Base-by-base conservation (phyloP, 2,888 invertebrate genomes). In the Drosophila robusta region DNA sequence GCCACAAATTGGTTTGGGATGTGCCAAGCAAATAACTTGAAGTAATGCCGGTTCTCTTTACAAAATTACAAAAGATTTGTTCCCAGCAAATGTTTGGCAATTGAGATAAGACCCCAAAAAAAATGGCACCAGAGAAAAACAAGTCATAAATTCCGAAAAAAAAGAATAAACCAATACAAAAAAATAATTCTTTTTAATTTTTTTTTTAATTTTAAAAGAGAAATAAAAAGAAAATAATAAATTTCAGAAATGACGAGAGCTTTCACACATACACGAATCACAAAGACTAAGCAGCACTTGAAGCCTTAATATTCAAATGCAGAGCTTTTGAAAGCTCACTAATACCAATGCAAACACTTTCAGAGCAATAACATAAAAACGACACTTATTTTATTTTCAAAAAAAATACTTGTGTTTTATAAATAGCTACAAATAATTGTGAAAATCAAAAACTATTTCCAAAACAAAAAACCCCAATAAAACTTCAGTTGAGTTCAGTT, bases 51-150 rank as follows among this genome's bases (percentile, higher is more conserved):
- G 49, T 51, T 74, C 58, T 18, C 36, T 52, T 44, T 74, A 41
- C 41, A 41, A 70, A 66, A 24, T 44, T 68, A 65, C 41, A 47
- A 54, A 58, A 68, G 76, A 81, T 80, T 78, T 80, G 45, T 50
- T 49, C 60, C 45, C 41, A 55, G 42, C 41, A 57, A 45, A 47
- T 62, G 24, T 49, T 45, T 46, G 42, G 57, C 69, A 69, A 61
- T 75, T 58, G 51, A 68, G 51, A 49, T 54, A 29, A 55, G 12
- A 32, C 0, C n/a, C 7, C n/a, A 7, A 47, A n/a, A 9, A 11
- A 18, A 22, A 8, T 5, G 1, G 22, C 42, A 42, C 11, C 4
- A 4, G 22, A 24, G 24, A 11, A 11, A 49, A 45, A 49, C 12
- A 44, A 5, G 2, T 18, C 41, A 18, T 11, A 32, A 32, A 11